phyloP scores from a whole-genome alignment of 2,888 invertebrate species.

The Shargacucullia verbasci region DNA sequence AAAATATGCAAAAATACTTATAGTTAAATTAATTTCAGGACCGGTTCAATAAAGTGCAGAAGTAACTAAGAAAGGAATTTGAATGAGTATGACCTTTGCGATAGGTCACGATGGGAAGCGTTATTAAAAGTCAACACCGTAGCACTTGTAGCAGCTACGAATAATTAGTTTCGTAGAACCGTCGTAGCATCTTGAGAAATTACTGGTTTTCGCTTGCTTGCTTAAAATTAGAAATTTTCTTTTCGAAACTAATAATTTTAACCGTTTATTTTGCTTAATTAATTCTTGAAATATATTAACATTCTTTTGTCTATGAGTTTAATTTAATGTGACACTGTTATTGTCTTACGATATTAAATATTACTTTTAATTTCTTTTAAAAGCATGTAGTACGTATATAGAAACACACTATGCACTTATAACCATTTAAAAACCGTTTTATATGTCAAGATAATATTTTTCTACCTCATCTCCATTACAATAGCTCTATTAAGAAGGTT shows the following conservation, averaged over 20 bases:
- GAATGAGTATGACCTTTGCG: slow-evolving; percentile 41
- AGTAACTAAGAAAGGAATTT: slow-evolving; percentile 30
- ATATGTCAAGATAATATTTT: slow-evolving; percentile 10
- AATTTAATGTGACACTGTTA: too few species aligned
- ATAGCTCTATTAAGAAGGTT: too few species aligned
- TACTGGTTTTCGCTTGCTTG: slow-evolving; percentile 27
- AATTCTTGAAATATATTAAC: too few species aligned
- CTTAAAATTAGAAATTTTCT: slow-evolving; percentile 14
- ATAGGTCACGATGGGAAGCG: slow-evolving; percentile 40
- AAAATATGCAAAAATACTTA: slow-evolving; percentile 13
- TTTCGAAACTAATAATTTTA: too few species aligned
- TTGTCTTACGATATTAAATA: too few species aligned
- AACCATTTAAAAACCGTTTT: background rate
- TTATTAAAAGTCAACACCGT: slow-evolving; percentile 56
- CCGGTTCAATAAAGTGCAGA: slow-evolving; percentile 26
- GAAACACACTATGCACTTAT: background rate
- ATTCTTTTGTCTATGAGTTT: too few species aligned
- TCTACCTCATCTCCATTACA: slow-evolving; percentile 26
- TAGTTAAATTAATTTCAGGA: slow-evolving; percentile 7
- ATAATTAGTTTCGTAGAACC: slow-evolving; percentile 43
- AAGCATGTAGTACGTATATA: too few species aligned
- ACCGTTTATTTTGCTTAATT: too few species aligned
- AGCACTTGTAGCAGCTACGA: slow-evolving; percentile 46
- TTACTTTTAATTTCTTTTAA: too few species aligned
- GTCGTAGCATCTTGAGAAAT: slow-evolving; percentile 35